Base-by-base conservation (phyloP, 2,113 vertebrate genomes). In the Channa argus region DNA sequence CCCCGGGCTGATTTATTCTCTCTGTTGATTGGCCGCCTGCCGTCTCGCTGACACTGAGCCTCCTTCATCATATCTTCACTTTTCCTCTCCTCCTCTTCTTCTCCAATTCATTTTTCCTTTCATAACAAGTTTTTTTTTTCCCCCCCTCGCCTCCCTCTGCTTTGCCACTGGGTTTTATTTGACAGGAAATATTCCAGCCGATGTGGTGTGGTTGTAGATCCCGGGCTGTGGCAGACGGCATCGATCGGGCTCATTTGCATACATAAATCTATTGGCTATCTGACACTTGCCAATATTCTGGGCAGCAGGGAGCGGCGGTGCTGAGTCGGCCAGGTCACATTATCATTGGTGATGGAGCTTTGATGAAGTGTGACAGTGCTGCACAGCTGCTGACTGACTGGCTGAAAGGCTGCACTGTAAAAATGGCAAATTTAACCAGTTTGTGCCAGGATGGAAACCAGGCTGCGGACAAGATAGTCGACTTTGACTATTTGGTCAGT, bases 211-310 rank as follows among this genome's bases (percentile, higher is more conserved):
- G 71, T 78, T 56, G 91, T 92, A 89, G 86, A 90, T 93, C 91
- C 88, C 47, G 13, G 74, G 61, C 77, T 69, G 55, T 84, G 90
- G 89, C 91, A 83, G 90, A 85, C 63, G 7, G 1, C 41, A 94
- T 94, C 14, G 93, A 94, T 33, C 77, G 6, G 54, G 5, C 43
- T 73, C 24, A 92, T 94, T 92, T 94, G 86, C 94, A 94, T 93
- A 93, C 92, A 93, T 93, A 94, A 94, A 94, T 94, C 91, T 92
- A 93, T 94, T 38, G 91, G 91, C 91, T 88, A 91, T 92, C 88
- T 94, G 93, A 94, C 93, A 93, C 87, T 89, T 92, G 90, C 90
- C 94, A 88, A 94, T 94, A 92, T 49, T 81, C 73, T 33, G 80
- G 84, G 79, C 87, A 81, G 82, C 86, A 52, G 77, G 88, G 84